Conservation (phyloP, 2,113 vertebrate species). For the Neofelis nebulosa region DNA sequence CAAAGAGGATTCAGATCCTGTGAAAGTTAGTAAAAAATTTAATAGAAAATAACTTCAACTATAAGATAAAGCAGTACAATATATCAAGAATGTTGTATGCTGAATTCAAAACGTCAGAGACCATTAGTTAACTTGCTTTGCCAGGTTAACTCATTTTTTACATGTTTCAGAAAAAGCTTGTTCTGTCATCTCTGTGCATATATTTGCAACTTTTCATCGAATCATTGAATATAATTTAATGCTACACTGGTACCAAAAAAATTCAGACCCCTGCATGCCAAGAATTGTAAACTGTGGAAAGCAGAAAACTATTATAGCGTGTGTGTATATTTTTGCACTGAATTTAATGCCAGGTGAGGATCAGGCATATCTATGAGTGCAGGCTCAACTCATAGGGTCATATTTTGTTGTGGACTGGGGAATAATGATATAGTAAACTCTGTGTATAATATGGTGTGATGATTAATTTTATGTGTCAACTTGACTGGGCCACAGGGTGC, state of each 20-base stretch:
- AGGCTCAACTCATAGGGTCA: not conserved
- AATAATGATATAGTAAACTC: not conserved
- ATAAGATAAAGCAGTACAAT: constrained; percentile 5
- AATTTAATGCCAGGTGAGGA: constrained; percentile 31
- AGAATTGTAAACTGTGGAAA: constrained; percentile 38
- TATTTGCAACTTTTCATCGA: constrained; percentile 50
- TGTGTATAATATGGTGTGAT: not conserved
- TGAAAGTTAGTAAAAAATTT: constrained; percentile 38
- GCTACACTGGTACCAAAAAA: constrained; percentile 23
- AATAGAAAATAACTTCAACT: not conserved
- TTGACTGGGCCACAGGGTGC: not conserved
- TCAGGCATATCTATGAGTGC: not conserved
- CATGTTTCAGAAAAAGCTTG: constrained; percentile 31
- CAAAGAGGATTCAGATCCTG: constrained; percentile 4
- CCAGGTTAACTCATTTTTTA: constrained; percentile 4
- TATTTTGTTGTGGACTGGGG: not conserved
- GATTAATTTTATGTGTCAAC: constrained; percentile 15
- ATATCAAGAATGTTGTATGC: not conserved
- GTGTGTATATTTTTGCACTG: not conserved
- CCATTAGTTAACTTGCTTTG: constrained; percentile 8
- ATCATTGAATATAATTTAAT: constrained; percentile 42
- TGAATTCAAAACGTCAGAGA: constrained; percentile 56
- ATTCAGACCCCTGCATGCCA: not conserved
- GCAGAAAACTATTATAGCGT: constrained; percentile 28
- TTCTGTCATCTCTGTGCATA: not conserved